These are phyloP conservation scores for Nothoprocta perdicaria DNA, from an alignment of 2,113 vertebrate genomes.

Conservation along the genomic window DNA sequence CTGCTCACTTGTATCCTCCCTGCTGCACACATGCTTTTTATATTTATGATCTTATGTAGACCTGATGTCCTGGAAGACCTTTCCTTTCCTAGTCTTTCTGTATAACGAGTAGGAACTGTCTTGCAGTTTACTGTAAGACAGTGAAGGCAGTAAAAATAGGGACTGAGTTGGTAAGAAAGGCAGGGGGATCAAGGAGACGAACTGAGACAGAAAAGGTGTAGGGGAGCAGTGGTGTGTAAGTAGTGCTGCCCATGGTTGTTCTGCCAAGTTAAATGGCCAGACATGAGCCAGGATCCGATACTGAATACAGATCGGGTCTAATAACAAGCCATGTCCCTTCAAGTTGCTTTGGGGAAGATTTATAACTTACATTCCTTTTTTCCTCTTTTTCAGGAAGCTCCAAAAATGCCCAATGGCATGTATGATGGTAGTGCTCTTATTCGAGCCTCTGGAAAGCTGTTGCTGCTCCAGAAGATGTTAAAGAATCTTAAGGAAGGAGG, in stretches of 20 bases:
- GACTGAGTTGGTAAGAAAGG: not conserved
- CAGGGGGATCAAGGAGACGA: not conserved
- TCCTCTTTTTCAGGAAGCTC: slow-evolving; percentile 85
- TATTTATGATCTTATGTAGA: not conserved
- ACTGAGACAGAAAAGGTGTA: not conserved
- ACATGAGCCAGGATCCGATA: not conserved
- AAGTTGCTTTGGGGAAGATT: not conserved
- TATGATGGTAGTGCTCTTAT: slow-evolving; percentile 94
- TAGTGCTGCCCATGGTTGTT: not conserved
- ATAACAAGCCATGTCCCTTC: not conserved
- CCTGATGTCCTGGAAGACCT: not conserved
- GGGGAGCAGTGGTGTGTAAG: not conserved
- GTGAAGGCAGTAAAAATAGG: not conserved
- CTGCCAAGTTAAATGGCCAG: not conserved
- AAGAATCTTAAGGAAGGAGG: slow-evolving; percentile 94
- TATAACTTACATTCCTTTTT: not conserved
- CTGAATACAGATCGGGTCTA: not conserved
- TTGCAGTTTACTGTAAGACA: not conserved
- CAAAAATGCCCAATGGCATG: slow-evolving; percentile 98
- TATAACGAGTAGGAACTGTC: not conserved
- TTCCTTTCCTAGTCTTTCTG: not conserved
- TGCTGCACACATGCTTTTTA: too few relatives aligned
- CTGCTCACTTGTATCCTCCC: not conserved
- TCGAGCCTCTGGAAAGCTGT: slow-evolving; percentile 91
- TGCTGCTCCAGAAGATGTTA: slow-evolving; percentile 95